Evolutionary conservation across 2,113 vertebrate genomes (phyloP).

Genomic region (Eidolon helvum): DNA sequence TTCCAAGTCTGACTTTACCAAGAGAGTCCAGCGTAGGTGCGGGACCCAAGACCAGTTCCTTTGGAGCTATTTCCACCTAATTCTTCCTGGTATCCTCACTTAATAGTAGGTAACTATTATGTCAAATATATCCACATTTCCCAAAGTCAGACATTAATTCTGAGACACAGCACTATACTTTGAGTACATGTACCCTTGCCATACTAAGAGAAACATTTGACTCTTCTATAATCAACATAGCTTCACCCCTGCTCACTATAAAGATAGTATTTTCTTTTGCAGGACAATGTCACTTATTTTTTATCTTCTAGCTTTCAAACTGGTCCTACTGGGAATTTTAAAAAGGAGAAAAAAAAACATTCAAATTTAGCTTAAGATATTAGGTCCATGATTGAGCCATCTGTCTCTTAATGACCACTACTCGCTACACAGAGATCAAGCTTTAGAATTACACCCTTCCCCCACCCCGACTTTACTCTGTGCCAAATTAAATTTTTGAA

Average conservation of each 20-base stretch:
- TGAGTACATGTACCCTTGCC: background rate
- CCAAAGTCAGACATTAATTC: background rate
- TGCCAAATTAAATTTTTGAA: constrained; percentile 55
- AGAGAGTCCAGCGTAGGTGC: background rate
- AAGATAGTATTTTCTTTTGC: background rate
- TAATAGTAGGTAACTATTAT: background rate
- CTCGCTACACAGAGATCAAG: constrained; percentile 29
- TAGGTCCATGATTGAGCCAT: background rate
- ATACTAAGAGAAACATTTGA: constrained; percentile 42
- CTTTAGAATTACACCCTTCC: constrained; percentile 22
- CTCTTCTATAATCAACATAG: background rate
- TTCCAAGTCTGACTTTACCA: constrained; percentile 13
- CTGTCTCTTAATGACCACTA: background rate
- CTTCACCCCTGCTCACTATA: background rate
- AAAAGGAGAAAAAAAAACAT: background rate
- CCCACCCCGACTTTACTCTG: background rate
- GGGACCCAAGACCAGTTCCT: background rate
- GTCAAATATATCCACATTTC: background rate
- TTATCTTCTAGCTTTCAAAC: background rate
- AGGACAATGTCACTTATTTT: background rate
- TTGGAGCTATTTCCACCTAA: constrained; percentile 19
- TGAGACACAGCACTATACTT: background rate
- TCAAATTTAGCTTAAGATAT: constrained; percentile 46
- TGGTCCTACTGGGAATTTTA: background rate
- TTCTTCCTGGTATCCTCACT: constrained; percentile 15